Percentiles rank a stretch among this genome's conserved stretches.
Conservation (phyloP, 2,113 vertebrate genomes). For the Anser cygnoides region DNA sequence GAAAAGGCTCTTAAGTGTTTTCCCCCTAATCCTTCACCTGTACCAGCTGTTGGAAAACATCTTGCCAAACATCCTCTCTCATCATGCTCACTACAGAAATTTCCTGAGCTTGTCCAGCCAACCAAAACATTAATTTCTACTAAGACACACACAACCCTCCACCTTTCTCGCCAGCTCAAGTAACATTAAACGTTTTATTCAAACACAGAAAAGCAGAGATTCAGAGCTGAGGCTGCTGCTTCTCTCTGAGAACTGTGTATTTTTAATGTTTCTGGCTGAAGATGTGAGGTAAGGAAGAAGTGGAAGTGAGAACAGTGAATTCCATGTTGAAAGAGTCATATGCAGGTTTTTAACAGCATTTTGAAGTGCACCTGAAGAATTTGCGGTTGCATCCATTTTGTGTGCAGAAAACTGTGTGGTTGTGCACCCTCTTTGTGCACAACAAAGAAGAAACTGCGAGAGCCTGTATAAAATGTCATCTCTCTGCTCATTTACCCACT, state of each 20-base stretch:
- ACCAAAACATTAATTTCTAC: conserved; percentile 63
- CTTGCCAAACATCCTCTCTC: conserved; percentile 54
- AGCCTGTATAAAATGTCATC: conserved; percentile 20
- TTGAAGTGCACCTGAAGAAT: conserved; percentile 44
- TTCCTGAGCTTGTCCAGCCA: conserved; percentile 57
- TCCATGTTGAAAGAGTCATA: conserved; percentile 54
- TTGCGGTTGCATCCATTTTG: conserved; percentile 1
- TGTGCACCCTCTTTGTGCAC: not conserved
- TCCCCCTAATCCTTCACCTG: conserved; percentile 39
- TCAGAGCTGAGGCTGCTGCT: conserved; percentile 30
- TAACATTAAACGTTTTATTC: conserved; percentile 62
- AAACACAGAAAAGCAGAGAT: conserved; percentile 62
- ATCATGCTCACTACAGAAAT: conserved; percentile 59
- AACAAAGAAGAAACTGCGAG: not conserved
- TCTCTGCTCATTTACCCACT: conserved; percentile 27
- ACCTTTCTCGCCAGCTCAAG: conserved; percentile 55
- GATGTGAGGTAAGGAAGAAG: conserved; percentile 52
- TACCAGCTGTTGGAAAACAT: conserved; percentile 51
- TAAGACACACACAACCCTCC: conserved; percentile 52
- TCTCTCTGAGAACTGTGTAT: conserved; percentile 43
- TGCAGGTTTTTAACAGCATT: conserved; percentile 42
- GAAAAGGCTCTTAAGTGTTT: not conserved
- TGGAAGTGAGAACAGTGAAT: conserved; percentile 61
- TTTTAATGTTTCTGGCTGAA: conserved; percentile 57
- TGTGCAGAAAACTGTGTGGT: not conserved